Evolutionary conservation across 2,113 vertebrate species (phyloP).

Genomic region (Chamaetylas fuelleborni): DNA sequence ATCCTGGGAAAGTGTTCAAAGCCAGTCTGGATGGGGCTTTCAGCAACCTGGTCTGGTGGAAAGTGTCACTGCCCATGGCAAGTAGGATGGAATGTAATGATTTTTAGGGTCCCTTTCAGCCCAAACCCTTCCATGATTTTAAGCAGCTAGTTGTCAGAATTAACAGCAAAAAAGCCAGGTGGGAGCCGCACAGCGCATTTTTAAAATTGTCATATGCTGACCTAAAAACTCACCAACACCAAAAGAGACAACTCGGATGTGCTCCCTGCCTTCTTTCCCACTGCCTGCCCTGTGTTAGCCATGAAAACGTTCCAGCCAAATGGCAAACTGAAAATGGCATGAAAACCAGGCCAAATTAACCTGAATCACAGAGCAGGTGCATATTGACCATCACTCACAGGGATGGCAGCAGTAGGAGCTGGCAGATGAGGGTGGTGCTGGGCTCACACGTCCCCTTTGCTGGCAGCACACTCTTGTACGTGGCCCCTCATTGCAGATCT

Average conservation of each 20-base stretch:
- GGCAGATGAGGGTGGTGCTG: not conserved
- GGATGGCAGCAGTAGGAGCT: not conserved
- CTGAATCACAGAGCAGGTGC: not conserved
- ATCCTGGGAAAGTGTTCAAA: not conserved
- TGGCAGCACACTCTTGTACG: not conserved
- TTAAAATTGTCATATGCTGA: not conserved
- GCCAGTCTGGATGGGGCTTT: not conserved
- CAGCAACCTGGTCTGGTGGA: not conserved
- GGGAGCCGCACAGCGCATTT: not conserved
- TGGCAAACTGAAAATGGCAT: not conserved
- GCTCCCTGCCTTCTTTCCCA: not conserved
- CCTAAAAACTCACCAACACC: not conserved
- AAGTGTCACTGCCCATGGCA: accelerated
- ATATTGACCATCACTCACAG: not conserved
- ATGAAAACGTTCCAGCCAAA: not conserved
- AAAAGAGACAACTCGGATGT: not conserved
- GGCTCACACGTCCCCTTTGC: accelerated
- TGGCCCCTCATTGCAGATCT: not conserved
- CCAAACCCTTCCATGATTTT: not conserved
- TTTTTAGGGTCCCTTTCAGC: not conserved
- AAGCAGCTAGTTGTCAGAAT: not conserved
- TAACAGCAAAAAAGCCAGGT: not conserved
- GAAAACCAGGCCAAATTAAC: not conserved
- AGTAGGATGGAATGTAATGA: accelerated
- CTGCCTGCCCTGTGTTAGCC: not conserved